A percentile compares a stretch with the other conserved stretches of the same genome.
These are phyloP conservation scores for Actinemys pallida DNA, from an alignment of 2,113 vertebrate genomes.

Conservation along the genomic window DNA sequence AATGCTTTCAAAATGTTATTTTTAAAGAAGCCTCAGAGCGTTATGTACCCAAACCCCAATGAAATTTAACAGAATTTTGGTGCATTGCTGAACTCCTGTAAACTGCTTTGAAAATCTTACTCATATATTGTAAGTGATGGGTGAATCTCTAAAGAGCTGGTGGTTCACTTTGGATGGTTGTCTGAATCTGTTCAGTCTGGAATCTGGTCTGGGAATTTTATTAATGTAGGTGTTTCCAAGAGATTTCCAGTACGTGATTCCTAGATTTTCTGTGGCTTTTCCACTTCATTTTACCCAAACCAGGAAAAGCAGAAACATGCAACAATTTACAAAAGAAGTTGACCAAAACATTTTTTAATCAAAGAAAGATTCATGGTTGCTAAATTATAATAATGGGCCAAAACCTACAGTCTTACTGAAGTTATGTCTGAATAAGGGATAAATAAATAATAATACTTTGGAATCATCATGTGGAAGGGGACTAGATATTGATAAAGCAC, in stretches of 20 bases:
- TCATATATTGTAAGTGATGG: background rate
- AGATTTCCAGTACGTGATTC: constrained; percentile 69
- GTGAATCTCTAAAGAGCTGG: constrained; percentile 60
- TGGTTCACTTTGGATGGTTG: constrained; percentile 65
- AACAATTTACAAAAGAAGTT: constrained; percentile 42
- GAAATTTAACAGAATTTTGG: constrained; percentile 15
- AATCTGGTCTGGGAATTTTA: constrained; percentile 66
- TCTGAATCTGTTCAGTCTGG: constrained; percentile 62
- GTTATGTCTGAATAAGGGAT: constrained; percentile 43
- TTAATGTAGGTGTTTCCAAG: constrained; percentile 34
- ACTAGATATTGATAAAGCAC: too few relatives aligned
- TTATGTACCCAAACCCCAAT: background rate
- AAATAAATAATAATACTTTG: constrained; percentile 58
- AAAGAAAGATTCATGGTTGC: constrained; percentile 67
- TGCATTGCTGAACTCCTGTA: background rate
- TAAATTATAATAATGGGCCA: constrained; percentile 51
- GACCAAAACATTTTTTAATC: constrained; percentile 62
- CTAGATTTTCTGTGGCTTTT: constrained; percentile 72
- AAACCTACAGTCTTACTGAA: background rate
- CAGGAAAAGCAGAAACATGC: constrained; percentile 63
- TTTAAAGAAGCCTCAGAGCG: background rate
- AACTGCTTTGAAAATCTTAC: constrained; percentile 14
- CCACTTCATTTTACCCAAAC: constrained; percentile 66
- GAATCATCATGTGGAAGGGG: constrained; percentile 18
- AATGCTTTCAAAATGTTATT: background rate